phyloP scores from a whole-genome alignment of 2,888 invertebrate species.

The Neocrepidodera transversa region DNA sequence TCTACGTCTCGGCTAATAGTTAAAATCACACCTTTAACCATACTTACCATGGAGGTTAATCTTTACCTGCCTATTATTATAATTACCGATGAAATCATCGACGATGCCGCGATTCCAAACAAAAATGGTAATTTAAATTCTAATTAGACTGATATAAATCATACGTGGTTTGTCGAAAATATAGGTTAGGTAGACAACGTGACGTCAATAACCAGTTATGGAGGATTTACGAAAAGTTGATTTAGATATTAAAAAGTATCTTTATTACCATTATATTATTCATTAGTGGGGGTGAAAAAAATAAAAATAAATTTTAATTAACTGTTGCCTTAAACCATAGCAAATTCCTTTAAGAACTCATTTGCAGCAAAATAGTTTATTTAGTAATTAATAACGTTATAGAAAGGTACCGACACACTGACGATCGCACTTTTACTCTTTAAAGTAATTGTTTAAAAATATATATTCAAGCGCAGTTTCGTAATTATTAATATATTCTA shows the following conservation, averaged over 20 bases:
- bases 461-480: background rate
- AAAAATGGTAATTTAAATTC: background rate
- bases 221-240: too few relatives aligned
- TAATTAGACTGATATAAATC: too few relatives aligned
- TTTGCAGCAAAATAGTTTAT: too few relatives aligned
- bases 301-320: too few relatives aligned
- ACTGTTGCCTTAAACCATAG: too few relatives aligned
- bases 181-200: too few relatives aligned
- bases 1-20: constrained; percentile 4
- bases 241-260: too few relatives aligned
- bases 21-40: constrained; percentile 7
- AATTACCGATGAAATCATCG: constrained; percentile 13
- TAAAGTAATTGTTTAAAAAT: background rate
- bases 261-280: too few relatives aligned
- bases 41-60: constrained; percentile 1
- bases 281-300: too few relatives aligned
- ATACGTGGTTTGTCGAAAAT: too few relatives aligned
- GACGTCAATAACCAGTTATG: too few relatives aligned
- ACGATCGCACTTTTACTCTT: background rate
- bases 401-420: background rate
- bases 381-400: background rate
- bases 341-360: too few relatives aligned
- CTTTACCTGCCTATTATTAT: constrained; percentile 5
- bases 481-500: background rate
- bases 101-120: background rate